A percentile compares a stretch with the other conserved stretches of the same genome.
phyloP scores from a whole-genome alignment of 1,140 invertebrate genomes.

The Augochlora pura region DNA sequence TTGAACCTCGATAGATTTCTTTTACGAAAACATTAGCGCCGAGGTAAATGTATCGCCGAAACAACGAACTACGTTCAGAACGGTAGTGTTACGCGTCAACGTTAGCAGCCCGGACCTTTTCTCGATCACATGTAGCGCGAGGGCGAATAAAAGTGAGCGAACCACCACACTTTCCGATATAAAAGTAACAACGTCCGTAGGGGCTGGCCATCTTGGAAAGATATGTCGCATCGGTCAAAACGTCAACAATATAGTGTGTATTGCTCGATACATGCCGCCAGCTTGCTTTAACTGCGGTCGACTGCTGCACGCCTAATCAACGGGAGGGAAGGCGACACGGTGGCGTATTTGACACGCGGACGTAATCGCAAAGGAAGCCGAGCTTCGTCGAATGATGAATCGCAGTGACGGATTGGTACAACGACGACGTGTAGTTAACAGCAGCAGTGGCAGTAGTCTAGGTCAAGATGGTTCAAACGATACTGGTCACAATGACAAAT shows the following conservation, averaged over 20 bases:
- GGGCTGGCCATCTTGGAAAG: slow-evolving; percentile 77
- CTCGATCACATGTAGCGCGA: background rate
- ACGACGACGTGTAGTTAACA: slow-evolving; percentile 87
- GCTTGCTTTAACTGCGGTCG: slow-evolving; percentile 35
- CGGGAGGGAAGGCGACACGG: slow-evolving; percentile 45
- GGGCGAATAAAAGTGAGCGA: background rate
- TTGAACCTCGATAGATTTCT: slow-evolving; percentile 14
- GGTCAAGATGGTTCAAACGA: slow-evolving; percentile 80
- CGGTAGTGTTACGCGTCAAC: slow-evolving; percentile 13
- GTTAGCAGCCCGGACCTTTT: background rate
- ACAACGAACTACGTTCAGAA: slow-evolving; percentile 22
- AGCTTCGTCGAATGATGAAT: slow-evolving; percentile 85
- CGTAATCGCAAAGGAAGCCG: slow-evolving; percentile 43
- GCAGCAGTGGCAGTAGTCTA: slow-evolving; percentile 83
- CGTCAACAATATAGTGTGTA: slow-evolving; percentile 76
- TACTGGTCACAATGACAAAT: slow-evolving; percentile 76
- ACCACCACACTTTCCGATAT: slow-evolving; percentile 11
- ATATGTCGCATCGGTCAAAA: slow-evolving; percentile 73
- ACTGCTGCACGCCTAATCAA: slow-evolving; percentile 25
- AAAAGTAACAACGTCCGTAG: slow-evolving; percentile 38
- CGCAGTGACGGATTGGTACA: slow-evolving; percentile 94
- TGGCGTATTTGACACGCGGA: slow-evolving; percentile 56
- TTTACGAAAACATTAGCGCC: slow-evolving; percentile 44
- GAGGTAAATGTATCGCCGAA: slow-evolving; percentile 32
- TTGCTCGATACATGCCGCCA: slow-evolving; percentile 53